Base-by-base conservation (phyloP, 2,113 vertebrate genomes). In the Ctenodactylus gundi region DNA sequence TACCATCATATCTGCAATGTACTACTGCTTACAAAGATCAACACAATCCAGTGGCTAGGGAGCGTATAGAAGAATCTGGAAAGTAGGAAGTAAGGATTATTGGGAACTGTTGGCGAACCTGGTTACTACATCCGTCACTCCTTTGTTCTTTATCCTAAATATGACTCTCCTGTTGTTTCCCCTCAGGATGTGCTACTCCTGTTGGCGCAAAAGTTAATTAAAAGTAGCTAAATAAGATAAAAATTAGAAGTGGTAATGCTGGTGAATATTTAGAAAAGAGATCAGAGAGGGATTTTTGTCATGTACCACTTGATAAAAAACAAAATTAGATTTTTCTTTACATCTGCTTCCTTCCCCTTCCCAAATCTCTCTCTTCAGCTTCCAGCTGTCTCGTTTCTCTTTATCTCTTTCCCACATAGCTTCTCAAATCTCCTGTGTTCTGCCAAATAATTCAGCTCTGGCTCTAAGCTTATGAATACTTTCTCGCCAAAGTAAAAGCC, bases 361-460 rank as follows among this genome's bases (percentile, higher is more conserved):
- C 78, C 58, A 83, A 94, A 27, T 95, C 57, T 57, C 51, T 73
- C 65, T 96, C 64, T 83, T 95, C n/a, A 88, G 39, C 46, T 80
- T 85, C 77, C 44, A 95, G 68, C 62, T 82, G 55, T 93, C 70
- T 70, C 11, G 29, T 92, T 94, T 92, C 89, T 91, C 68, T 94
- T 93, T 91, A 95, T 96, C 89, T 88, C 62, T 89, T 95, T 94
- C 49, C 64, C 75, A 87, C 25, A 95, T 83, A 94, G 75, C 83
- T 76, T 94, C 64, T 41, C 64, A 93, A 91, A 88, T 86, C 13
- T 90, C 34, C 34, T 92, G 62, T 70, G 58, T 78, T 65, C 27
- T 94, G 78, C 29, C 82, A 96, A 78, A 97, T 58, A 88, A 83
- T 86, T 95, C 64, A 86, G 18, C 21, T 77, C 64, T 87, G 58